phyloP scores from a whole-genome alignment of 2,113 vertebrate genomes.

The Sclerurus mexicanus region DNA sequence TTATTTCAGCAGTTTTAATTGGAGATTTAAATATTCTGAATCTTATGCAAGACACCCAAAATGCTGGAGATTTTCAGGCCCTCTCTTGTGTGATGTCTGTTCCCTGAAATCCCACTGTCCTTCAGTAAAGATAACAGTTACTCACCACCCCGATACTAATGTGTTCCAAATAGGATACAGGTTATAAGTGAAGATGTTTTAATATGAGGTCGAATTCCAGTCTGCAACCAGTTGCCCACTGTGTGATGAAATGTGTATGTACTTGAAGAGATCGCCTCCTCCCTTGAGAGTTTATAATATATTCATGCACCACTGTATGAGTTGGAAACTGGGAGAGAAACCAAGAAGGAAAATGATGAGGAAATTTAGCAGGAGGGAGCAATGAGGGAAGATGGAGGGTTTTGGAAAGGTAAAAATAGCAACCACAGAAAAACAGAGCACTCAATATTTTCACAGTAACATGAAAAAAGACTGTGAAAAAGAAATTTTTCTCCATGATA shows the following conservation, averaged over 20 bases:
- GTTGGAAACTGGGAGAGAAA: constrained; percentile 1
- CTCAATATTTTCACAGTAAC: not conserved
- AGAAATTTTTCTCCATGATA: not conserved
- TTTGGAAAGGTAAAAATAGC: constrained; percentile 10
- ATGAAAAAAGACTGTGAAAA: not conserved
- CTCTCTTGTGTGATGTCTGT: rapidly evolving
- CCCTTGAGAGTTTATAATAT: not conserved
- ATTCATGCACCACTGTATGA: not conserved
- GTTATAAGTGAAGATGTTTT: not conserved
- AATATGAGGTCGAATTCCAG: not conserved
- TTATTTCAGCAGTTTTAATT: constrained; percentile 47
- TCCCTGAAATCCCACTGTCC: not conserved
- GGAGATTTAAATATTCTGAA: constrained; percentile 19
- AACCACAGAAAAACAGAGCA: not conserved
- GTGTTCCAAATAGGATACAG: not conserved
- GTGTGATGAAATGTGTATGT: not conserved
- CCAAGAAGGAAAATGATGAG: not conserved
- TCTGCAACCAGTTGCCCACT: not conserved
- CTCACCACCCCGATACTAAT: not conserved
- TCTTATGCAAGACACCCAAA: constrained; percentile 30
- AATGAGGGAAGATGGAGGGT: not conserved
- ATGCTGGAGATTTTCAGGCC: not conserved
- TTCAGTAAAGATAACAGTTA: not conserved
- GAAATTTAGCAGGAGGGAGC: not conserved
- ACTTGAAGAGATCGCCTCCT: not conserved